Conservation (phyloP, 2,888 invertebrate species). For the Sinhomidia bicolor region DNA sequence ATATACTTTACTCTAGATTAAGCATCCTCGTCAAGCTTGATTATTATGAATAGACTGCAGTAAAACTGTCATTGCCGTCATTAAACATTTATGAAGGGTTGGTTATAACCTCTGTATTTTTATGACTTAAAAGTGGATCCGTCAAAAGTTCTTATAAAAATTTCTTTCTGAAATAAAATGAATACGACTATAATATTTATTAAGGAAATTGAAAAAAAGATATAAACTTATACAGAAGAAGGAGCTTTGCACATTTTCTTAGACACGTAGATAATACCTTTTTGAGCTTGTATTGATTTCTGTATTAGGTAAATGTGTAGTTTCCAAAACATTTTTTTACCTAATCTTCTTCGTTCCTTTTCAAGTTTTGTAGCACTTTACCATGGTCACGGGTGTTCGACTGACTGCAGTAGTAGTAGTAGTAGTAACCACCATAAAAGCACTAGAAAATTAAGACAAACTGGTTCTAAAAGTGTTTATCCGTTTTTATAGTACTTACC, state of each 20-base stretch:
- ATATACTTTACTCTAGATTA: too few relatives aligned
- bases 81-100: conserved; percentile 49
- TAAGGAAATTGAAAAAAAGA: too few relatives aligned
- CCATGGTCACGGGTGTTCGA: conserved; percentile 10
- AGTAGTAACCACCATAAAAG: background rate
- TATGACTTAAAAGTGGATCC: conserved; percentile 5
- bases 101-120: conserved; percentile 1
- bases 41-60: background rate
- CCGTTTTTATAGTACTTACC: conserved; percentile 22
- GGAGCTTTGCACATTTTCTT: too few relatives aligned
- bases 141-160: too few relatives aligned
- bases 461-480: conserved; percentile 57
- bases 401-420: too few relatives aligned
- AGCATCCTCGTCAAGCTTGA: too few relatives aligned
- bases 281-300: background rate
- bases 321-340: background rate
- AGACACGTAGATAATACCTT: background rate
- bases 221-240: too few relatives aligned
- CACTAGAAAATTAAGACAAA: conserved; percentile 45
- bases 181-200: too few relatives aligned
- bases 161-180: too few relatives aligned
- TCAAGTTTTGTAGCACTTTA: background rate
- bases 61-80: conserved; percentile 55
- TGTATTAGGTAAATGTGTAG: background rate
- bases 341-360: background rate